Evolutionary conservation across 2,113 vertebrate species (phyloP), one percentile per base, ranked within the genome.

Genomic region (Dermatemys mawii): DNA sequence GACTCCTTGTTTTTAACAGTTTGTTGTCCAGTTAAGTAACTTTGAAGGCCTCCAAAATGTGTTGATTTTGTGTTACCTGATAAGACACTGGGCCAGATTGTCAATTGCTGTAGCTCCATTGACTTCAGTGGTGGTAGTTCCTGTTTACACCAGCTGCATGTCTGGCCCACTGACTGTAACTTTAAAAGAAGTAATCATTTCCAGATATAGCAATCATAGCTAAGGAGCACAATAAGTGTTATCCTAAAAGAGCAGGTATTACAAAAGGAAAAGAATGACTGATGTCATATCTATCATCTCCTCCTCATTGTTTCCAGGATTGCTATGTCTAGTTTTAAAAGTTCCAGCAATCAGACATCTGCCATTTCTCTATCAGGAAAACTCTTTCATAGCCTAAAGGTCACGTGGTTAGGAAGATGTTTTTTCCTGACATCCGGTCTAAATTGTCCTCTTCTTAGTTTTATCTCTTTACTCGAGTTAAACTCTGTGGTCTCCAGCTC

Each of bases 391-490:
- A 53, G 24, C 26, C 49, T 27, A 17, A 81, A 16, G 13, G 54
- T 4, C 22, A 53, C 38, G n/a, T 35, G 14, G 32, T 67, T 14
- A 38, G n/a, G 38, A 55, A 81, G 51, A 54, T 54, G 17, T 53
- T 53, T 53, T 53, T 53, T 53, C 11, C 24, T 44, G 24, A 41
- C 35, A n/a, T 54, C 51, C 49, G 27, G 51, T 41, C n/a, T 53
- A 41, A 38, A 81, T 81, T 54, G 14, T 26, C 79, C n/a, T 81
- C 51, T 75, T 75, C 70, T 44, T 38, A 81, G 24, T 16, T 88
- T 78, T 22, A 49, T 90, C 8, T 26, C 0, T 0, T 83, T 46
- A 83, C 44, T 85, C 41, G 0, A 75, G 0, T 80, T 27, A 90
- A 81, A 81, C 19, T 21, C 75, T 84, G 78, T 85, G 8, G 81